Base-by-base conservation (phyloP, 2,888 invertebrate genomes). In the Colostygia pectinataria region DNA sequence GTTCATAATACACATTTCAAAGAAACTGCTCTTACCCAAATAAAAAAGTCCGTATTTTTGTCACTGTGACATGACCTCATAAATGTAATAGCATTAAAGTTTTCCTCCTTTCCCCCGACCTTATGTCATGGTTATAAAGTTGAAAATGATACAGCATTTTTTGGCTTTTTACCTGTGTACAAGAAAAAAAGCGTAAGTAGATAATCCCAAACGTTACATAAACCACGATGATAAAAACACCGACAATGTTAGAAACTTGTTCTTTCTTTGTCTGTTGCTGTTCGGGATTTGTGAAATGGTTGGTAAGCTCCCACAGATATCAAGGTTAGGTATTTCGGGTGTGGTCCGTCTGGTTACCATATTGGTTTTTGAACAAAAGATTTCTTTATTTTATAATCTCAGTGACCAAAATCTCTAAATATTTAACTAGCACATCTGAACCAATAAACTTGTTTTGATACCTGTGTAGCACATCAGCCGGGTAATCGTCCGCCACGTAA, bases 191-290 rank as follows among this genome's bases (percentile, higher is more conserved):
- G 42, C 32, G 53, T 44, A 33, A 49, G 54, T 38, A 56, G 61
- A 58, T 65, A 68, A 65, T 68, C 71, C 67, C 71, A 58, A 69
- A 75, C 47, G 71, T 66, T 72, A 65, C 66, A 73, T 77, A 70
- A 71, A 68, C 65, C 62, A 59, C 61, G 60, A 64, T 63, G 66
- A 74, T 73, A 72, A 73, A 66, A 65, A 68, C 63, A 61, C 68
- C 65, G 71, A 67, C 57, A 63, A 57, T 64, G 63, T 64, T 61
- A 51, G 56, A 50, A 65, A 71, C 66, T 67, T 67, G 64, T 68
- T 64, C 59, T 70, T 66, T 58, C 63, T 60, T 69, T 66, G 57
- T 65, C 60, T 56, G 51, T 53, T 63, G 66, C 63, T 71, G 65
- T 72, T 73, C 63, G 63, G 64, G 63, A 61, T 57, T 61, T 63